Percentiles rank a stretch among this genome's conserved stretches.
Evolutionary conservation across 2,113 vertebrate species (phyloP).

Genomic region (Dinomys branickii): DNA sequence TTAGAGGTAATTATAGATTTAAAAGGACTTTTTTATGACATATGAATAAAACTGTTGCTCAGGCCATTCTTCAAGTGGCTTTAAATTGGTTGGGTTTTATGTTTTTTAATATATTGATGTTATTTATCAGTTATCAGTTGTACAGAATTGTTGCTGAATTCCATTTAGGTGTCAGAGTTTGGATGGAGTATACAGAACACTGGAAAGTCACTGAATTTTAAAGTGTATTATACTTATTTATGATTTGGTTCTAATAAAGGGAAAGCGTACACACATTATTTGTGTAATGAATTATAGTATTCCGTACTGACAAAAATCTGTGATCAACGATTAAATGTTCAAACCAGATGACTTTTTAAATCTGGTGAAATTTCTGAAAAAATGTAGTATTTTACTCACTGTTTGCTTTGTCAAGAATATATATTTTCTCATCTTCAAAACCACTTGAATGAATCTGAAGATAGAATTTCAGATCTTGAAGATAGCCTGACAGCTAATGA

Average conservation of each 20-base stretch:
- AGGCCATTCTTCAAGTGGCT: background rate
- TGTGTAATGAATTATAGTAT: background rate
- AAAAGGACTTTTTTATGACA: background rate
- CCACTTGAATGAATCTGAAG: too few relatives aligned
- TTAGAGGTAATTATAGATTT: background rate
- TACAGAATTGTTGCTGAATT: background rate
- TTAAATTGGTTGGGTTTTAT: background rate
- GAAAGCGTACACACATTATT: background rate
- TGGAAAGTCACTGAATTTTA: background rate
- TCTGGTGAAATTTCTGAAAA: background rate
- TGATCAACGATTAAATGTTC: background rate
- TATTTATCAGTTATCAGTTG: background rate
- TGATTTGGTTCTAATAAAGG: background rate
- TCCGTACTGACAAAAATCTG: background rate
- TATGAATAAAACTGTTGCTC: background rate
- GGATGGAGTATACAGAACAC: background rate
- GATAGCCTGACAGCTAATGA: too few relatives aligned
- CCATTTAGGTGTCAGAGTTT: background rate
- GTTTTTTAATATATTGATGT: background rate
- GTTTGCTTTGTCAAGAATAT: constrained; percentile 36
- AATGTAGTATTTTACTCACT: background rate
- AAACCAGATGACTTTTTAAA: background rate
- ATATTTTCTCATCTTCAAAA: too few relatives aligned
- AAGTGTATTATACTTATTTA: background rate
- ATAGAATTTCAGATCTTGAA: too few relatives aligned